Percentiles rank a stretch among this genome's conserved stretches.
These are phyloP conservation scores for Eutolmus rufibarbis DNA, from an alignment of 2,888 invertebrate genomes.

Conservation along the genomic window DNA sequence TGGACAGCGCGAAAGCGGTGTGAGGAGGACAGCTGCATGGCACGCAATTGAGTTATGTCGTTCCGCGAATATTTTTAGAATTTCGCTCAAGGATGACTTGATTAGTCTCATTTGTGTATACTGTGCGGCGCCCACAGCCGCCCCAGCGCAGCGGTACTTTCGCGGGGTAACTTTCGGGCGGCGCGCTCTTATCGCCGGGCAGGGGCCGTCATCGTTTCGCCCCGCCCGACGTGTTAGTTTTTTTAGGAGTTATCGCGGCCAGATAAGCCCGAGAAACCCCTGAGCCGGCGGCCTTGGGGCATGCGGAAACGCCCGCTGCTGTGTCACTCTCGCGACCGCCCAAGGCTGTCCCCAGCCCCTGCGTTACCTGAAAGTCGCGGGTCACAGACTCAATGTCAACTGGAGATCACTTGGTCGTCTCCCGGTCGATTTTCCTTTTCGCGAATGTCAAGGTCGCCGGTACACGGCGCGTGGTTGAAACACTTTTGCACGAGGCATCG, in stretches of 20 bases:
- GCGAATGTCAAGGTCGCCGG: neutral
- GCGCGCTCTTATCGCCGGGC: neutral
- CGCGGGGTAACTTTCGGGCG: neutral
- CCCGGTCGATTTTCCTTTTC: neutral
- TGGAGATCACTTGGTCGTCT: neutral
- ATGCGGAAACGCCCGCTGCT: neutral
- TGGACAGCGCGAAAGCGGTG: neutral
- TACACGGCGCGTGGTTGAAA: neutral
- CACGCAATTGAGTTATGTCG: conserved; percentile 13
- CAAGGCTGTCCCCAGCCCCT: neutral
- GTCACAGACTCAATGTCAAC: neutral
- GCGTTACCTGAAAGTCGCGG: neutral
- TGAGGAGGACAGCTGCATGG: neutral
- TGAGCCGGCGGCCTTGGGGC: neutral
- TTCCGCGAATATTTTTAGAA: conserved; percentile 16
- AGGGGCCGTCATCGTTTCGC: neutral
- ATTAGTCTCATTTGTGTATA: conserved; percentile 15
- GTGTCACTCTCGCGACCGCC: neutral
- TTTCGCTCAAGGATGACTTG: conserved; percentile 17
- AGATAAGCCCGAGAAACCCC: neutral
- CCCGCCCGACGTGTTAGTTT: neutral
- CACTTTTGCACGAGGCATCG: neutral
- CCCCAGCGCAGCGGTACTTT: neutral
- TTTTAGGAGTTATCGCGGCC: neutral
- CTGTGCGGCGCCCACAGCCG: neutral